Percentiles rank a stretch among this genome's conserved stretches.
Evolutionary conservation across 2,113 vertebrate species (phyloP).

Genomic region (Saccopteryx leptura): DNA sequence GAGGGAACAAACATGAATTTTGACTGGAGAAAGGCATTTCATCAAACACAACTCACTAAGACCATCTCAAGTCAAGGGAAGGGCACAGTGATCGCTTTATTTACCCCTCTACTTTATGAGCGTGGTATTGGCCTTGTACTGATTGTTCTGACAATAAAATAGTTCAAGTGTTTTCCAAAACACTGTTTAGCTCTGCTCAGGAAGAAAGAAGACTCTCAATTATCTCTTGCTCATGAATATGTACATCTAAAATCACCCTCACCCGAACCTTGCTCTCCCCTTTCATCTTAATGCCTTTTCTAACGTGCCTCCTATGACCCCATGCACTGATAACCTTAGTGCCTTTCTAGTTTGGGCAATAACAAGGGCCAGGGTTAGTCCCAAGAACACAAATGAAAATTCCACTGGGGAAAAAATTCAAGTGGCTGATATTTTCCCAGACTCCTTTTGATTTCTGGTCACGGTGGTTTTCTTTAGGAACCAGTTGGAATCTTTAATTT

Average conservation of each 20-base stretch:
- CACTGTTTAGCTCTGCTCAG: not conserved
- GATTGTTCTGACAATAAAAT: not conserved
- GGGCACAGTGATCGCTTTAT: not conserved
- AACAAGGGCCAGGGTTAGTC: constrained; percentile 13
- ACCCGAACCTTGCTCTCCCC: not conserved
- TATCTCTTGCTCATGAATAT: not conserved
- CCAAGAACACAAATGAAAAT: constrained; percentile 46
- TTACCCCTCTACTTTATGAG: not conserved
- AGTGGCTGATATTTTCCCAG: not conserved
- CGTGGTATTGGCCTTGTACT: not conserved
- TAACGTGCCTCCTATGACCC: not conserved
- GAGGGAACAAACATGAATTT: not conserved
- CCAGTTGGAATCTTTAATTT: constrained; percentile 21
- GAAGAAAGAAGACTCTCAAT: not conserved
- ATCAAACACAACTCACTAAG: not conserved
- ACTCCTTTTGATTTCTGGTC: not conserved
- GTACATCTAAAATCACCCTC: not conserved
- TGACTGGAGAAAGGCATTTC: not conserved
- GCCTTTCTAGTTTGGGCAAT: not conserved
- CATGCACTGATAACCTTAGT: not conserved
- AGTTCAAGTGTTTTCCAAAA: not conserved
- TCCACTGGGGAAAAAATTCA: not conserved
- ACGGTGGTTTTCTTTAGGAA: not conserved
- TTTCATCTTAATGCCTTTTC: not conserved
- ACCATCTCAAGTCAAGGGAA: not conserved